Evolutionary conservation across 2,113 vertebrate genomes (phyloP).

Genomic region (Ictidomys tridecemlineatus): DNA sequence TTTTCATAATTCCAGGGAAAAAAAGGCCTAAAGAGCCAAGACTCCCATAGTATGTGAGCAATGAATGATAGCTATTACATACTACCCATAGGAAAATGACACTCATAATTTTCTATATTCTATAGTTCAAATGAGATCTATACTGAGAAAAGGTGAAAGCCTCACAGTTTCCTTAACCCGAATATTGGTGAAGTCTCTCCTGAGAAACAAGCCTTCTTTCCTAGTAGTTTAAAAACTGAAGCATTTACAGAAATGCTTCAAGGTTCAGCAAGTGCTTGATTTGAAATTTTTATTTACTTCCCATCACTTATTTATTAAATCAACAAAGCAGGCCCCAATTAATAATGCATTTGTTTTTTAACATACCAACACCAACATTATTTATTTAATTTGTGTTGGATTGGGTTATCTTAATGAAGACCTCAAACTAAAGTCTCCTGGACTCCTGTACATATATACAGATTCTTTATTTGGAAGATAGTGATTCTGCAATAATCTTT

Average conservation of each 20-base stretch:
- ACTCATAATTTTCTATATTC: background rate
- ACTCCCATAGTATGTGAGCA: background rate
- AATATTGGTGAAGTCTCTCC: background rate
- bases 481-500: slow-evolving; percentile 10
- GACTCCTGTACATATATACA: background rate
- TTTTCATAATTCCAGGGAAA: background rate
- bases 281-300: background rate
- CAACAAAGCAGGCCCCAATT: slow-evolving; percentile 1
- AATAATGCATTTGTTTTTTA: background rate
- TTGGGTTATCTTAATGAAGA: background rate
- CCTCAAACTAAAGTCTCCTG: background rate
- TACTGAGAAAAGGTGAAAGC: background rate
- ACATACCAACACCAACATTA: background rate
- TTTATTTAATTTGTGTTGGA: background rate
- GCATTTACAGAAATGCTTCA: background rate
- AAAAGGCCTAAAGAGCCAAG: background rate
- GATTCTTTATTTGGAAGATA: background rate
- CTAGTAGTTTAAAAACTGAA: background rate
- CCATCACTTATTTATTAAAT: background rate
- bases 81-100: background rate
- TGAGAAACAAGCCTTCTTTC: background rate
- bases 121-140: background rate
- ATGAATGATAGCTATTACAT: background rate
- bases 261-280: background rate
- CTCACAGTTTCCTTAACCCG: background rate